Base-by-base conservation (phyloP, 2,113 vertebrate species). In the Labeo rohita region DNA sequence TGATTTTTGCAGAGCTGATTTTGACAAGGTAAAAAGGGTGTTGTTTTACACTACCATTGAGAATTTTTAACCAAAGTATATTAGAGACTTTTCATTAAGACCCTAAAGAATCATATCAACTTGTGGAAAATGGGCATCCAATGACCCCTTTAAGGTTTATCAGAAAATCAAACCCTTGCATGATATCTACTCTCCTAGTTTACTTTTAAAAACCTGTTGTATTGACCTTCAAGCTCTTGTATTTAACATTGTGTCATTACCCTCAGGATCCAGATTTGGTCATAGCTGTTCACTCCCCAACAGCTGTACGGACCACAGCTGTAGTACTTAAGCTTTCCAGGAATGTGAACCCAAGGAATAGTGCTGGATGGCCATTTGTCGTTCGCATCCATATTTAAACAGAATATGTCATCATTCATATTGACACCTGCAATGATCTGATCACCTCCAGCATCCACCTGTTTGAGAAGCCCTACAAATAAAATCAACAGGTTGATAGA, bases 261-360 rank as follows among this genome's bases (percentile, higher is more conserved):
- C 86, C 8, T 43, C 54, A 54, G 16, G 15, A 83, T 2, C 43
- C 0, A 84, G 47, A 89, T 54, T 7, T 54, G 16, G 16, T 54
- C 1, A 0, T 13, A 1, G 0, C 1, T 21, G 80, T 66, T 78
- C 2, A 88, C 54, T 43, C 85, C 89, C 90, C 85, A 91, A 80
- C 91, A 90, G 52, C 81, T 86, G 2, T 56, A 43, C 0, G 7
- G 18, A 10, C 89, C 56, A 9, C 89, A 92, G 70, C 87, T 91
- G 74, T 21, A 0, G 49, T 90, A 84, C 39, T 3, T 87, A 61
- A 92, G 1, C 0, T 4, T 1, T 72, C 84, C 84, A 39, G 50
- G 23, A 15, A 83, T 5, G 0, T 47, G 23, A 7, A 10, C 13
- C 84, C 84, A 87, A 1, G 78, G 43, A 49, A 68, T 45, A 0